Conservation (phyloP, 2,113 vertebrate species). For the Sorex araneus region DNA sequence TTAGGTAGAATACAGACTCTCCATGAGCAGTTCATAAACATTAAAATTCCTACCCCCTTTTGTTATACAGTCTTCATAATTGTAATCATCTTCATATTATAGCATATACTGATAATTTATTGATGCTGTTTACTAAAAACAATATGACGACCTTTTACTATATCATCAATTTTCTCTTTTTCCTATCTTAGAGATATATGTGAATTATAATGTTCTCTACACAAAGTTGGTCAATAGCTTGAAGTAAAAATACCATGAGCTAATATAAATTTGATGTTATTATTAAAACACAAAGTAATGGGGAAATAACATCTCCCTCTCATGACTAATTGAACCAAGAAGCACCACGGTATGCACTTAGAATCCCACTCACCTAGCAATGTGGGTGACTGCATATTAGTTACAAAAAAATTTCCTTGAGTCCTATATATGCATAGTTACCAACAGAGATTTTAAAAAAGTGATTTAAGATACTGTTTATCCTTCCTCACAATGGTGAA, state of each 20-base stretch:
- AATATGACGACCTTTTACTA: conserved; percentile 40
- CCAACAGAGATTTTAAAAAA: conserved; percentile 3
- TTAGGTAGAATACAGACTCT: conserved; percentile 12
- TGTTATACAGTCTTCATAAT: not conserved
- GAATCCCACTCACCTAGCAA: not conserved
- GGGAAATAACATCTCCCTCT: not conserved
- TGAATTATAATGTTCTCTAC: conserved; percentile 42
- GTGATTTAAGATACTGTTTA: not conserved
- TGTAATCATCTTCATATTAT: conserved; percentile 32
- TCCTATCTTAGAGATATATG: not conserved
- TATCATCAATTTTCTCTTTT: conserved; percentile 34
- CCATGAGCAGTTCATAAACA: conserved; percentile 41
- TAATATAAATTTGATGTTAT: conserved; percentile 44
- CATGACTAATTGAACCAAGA: conserved; percentile 14
- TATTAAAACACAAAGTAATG: conserved; percentile 28
- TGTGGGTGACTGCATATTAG: not conserved
- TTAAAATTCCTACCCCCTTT: not conserved
- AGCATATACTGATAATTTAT: conserved; percentile 7
- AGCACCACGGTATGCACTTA: not conserved
- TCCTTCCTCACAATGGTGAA: not conserved
- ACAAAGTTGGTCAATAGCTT: conserved; percentile 39
- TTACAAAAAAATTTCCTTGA: conserved; percentile 20
- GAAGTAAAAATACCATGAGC: not conserved
- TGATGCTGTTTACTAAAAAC: conserved; percentile 6
- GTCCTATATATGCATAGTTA: not conserved